These are phyloP conservation scores for Lasaia peninsularis DNA, from an alignment of 1,140 invertebrate species.

Conservation along the genomic window DNA sequence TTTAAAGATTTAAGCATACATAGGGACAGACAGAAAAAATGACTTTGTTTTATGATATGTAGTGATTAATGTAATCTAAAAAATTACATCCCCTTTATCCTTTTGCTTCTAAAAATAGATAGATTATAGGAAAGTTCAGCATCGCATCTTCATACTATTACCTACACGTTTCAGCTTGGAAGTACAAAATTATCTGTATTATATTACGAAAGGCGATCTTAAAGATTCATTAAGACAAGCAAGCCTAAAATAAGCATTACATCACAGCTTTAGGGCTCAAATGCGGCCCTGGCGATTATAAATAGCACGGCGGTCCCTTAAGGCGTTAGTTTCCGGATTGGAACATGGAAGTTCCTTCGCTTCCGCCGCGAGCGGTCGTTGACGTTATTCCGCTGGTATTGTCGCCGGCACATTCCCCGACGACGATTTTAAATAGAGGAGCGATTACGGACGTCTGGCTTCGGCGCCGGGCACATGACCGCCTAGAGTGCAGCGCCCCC, in stretches of 20 bases:
- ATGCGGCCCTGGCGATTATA: constrained; percentile 55
- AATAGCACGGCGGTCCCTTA: constrained; percentile 70
- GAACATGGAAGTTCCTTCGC: constrained; percentile 49
- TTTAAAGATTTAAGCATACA: no score
- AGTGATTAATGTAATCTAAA: no score
- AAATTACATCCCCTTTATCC: no score
- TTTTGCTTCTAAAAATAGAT: no score
- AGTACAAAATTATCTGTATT: no score
- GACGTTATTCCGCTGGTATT: constrained; percentile 52
- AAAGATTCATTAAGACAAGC: constrained; percentile 15
- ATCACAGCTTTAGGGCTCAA: constrained; percentile 38
- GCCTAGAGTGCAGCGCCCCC: constrained; percentile 71
- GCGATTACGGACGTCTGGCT: constrained; percentile 70
- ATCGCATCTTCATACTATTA: no score
- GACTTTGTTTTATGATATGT: no score
- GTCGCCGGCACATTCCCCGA: constrained; percentile 66
- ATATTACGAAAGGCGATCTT: constrained; percentile 1
- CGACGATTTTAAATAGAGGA: constrained; percentile 72
- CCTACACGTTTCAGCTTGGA: no score
- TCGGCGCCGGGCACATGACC: constrained; percentile 67
- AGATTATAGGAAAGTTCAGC: no score
- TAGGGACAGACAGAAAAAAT: no score
- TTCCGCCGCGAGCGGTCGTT: constrained; percentile 72
- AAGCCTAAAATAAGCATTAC: constrained; percentile 52
- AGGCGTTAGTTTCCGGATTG: constrained; percentile 74